Percentiles rank a stretch among this genome's conserved stretches.
phyloP scores from a whole-genome alignment of 1,140 invertebrate species.

The Glossosoma conforme region DNA sequence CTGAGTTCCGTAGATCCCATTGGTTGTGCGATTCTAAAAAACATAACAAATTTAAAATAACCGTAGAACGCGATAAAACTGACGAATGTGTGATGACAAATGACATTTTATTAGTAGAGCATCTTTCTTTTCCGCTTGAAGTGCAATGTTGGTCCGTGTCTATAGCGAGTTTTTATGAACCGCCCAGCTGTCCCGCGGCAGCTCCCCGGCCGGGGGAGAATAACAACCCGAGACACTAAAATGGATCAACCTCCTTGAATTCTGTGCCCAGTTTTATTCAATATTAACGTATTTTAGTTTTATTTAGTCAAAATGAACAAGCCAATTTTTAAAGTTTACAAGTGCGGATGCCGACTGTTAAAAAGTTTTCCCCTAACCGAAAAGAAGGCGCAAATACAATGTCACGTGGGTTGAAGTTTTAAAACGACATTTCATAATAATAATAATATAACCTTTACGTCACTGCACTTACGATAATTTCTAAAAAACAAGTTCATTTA shows the following conservation, averaged over 20 bases:
- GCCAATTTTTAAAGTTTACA: constrained; percentile 22
- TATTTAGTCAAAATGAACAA: constrained; percentile 26
- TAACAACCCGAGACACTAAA: not conserved
- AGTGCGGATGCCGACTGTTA: constrained; percentile 25
- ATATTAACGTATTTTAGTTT: no score
- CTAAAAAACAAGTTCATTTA: no score
- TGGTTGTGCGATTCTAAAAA: no score
- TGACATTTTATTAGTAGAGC: no score
- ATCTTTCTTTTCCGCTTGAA: no score
- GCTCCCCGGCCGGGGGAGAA: not conserved
- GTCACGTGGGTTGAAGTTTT: not conserved
- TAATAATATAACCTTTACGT: not conserved
- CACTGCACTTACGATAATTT: no score
- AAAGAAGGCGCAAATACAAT: constrained; percentile 21
- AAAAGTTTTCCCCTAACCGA: constrained; percentile 23
- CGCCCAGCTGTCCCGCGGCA: constrained; percentile 3
- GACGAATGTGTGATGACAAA: no score
- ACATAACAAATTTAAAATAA: no score
- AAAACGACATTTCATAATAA: constrained; percentile 1
- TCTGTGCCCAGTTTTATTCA: not conserved
- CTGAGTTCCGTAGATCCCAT: no score
- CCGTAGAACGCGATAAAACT: no score
- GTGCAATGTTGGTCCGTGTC: no score
- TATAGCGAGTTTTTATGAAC: no score
- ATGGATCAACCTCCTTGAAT: not conserved